Conservation (phyloP, 2,113 vertebrate genomes). For the Casuarius casuarius region DNA sequence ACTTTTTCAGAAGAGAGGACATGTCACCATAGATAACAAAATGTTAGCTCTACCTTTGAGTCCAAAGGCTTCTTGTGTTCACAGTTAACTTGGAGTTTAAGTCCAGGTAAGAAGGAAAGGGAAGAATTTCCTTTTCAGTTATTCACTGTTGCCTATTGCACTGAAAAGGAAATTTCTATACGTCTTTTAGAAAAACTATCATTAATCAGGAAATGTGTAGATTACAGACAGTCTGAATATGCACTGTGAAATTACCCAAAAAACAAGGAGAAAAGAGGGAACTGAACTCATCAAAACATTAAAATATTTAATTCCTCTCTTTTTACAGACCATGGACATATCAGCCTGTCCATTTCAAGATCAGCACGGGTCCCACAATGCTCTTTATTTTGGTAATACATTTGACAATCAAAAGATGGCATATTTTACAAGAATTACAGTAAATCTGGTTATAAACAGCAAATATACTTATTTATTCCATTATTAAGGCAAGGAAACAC, state of each 20-base stretch:
- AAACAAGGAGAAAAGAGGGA: neutral
- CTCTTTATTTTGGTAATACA: neutral
- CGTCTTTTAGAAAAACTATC: neutral
- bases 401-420: neutral
- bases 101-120: neutral
- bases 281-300: neutral
- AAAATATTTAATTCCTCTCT: neutral
- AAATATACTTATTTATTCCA: neutral
- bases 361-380: neutral
- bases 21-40: conserved; percentile 22
- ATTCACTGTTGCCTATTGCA: neutral
- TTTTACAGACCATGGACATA: neutral
- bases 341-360: neutral
- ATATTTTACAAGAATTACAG: neutral
- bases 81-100: neutral
- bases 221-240: neutral
- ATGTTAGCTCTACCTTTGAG: conserved; percentile 26
- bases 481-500: neutral
- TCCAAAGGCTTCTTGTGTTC: neutral
- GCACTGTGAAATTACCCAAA: neutral
- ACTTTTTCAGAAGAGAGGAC: conserved; percentile 48
- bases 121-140: conserved; percentile 47
- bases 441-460: neutral
- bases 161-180: conserved; percentile 1
- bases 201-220: conserved; percentile 52